Evolutionary conservation across 2,113 vertebrate species (phyloP).

Genomic region (Pygoscelis adeliae): DNA sequence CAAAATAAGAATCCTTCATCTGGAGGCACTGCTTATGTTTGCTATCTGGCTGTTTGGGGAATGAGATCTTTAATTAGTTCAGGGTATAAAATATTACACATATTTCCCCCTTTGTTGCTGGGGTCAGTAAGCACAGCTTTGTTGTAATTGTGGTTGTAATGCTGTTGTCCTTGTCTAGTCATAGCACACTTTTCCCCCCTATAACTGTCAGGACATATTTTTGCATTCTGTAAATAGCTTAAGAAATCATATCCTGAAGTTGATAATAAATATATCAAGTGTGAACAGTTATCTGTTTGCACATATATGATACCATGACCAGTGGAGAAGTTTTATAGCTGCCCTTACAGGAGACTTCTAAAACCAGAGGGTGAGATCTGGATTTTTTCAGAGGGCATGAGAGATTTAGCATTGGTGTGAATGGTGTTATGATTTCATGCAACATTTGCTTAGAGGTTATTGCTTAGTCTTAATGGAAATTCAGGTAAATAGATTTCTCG

Average conservation of each 20-base stretch:
- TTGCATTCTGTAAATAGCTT: conserved; percentile 24
- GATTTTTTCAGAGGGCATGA: neutral
- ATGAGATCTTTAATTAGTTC: conserved; percentile 78
- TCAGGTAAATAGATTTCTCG: neutral
- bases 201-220: conserved; percentile 39
- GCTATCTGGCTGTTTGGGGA: conserved; percentile 64
- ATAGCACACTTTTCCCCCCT: conserved; percentile 12
- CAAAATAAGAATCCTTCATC: conserved; percentile 68
- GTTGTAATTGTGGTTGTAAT: conserved; percentile 64
- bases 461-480: neutral
- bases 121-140: conserved; percentile 68
- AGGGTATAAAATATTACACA: conserved; percentile 63
- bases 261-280: conserved; percentile 1
- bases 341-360: neutral
- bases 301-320: neutral
- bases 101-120: conserved; percentile 65
- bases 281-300: neutral
- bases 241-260: conserved; percentile 39
- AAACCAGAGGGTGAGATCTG: neutral
- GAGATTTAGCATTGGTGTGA: neutral
- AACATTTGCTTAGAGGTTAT: conserved; percentile 29
- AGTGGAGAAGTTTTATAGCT: neutral
- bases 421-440: neutral
- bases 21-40: conserved; percentile 50
- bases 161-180: conserved; percentile 48